A percentile compares a stretch with the other conserved stretches of the same genome.
These are phyloP conservation scores for Sycophaga agraensis DNA, from an alignment of 1,140 invertebrate genomes.

Conservation along the genomic window DNA sequence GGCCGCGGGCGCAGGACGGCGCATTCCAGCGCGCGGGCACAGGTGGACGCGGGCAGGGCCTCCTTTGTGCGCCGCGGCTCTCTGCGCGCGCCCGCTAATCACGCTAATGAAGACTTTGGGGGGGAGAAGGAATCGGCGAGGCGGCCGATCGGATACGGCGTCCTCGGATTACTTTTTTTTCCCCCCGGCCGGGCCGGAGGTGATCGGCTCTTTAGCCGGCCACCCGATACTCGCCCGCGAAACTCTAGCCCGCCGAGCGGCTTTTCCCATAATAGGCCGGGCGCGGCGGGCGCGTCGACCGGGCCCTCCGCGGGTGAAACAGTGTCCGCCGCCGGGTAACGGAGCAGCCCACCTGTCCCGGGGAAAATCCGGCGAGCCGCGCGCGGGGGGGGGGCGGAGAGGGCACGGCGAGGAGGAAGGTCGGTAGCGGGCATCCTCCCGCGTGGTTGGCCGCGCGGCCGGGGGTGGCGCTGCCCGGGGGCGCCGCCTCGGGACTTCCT, in stretches of 20 bases:
- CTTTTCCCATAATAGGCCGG: too few species aligned
- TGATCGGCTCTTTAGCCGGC: background rate
- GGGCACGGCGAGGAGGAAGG: background rate
- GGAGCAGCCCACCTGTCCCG: too few species aligned
- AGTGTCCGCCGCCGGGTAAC: too few species aligned
- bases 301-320: too few species aligned
- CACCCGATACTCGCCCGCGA: background rate
- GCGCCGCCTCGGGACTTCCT: conserved; percentile 15
- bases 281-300: too few species aligned
- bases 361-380: background rate
- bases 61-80: background rate
- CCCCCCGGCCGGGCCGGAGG: background rate
- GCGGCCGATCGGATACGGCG: background rate
- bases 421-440: too few species aligned
- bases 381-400: background rate
- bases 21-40: too few species aligned
- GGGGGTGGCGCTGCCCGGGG: too few species aligned
- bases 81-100: background rate
- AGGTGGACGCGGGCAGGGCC: background rate
- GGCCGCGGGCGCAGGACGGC: too few species aligned
- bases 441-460: too few species aligned
- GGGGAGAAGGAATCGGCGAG: background rate
- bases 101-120: conserved; percentile 17
- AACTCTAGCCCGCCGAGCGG: too few species aligned
- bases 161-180: conserved; percentile 7